A percentile compares a stretch with the other conserved stretches of the same genome.
phyloP scores from a whole-genome alignment of 2,113 vertebrate species.

The Hydrochoerus hydrochaeris region DNA sequence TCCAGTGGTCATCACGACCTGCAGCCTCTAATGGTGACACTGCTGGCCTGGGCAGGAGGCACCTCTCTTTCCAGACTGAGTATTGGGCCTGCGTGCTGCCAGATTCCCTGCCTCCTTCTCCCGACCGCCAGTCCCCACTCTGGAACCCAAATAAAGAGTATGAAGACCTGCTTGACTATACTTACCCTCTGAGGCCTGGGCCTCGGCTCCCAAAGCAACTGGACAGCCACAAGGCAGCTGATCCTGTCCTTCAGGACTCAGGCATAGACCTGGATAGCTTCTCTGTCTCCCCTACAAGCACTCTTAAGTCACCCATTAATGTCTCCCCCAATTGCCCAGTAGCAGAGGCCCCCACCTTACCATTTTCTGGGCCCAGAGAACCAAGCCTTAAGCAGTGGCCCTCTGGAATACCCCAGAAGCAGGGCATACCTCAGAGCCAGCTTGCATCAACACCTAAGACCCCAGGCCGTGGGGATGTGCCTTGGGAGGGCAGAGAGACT shows the following conservation, averaged over 20 bases:
- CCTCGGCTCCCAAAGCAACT: slow-evolving; percentile 76
- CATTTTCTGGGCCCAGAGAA: slow-evolving; percentile 29
- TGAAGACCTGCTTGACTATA: slow-evolving; percentile 93
- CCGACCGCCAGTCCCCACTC: slow-evolving; percentile 87
- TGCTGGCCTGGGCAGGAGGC: background rate
- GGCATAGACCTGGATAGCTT: slow-evolving; percentile 92
- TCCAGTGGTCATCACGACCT: slow-evolving; percentile 53
- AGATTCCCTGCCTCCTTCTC: slow-evolving; percentile 86
- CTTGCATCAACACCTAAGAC: slow-evolving; percentile 68
- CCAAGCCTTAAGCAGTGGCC: slow-evolving; percentile 16
- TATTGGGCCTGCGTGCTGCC: slow-evolving; percentile 95
- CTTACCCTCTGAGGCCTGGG: slow-evolving; percentile 92
- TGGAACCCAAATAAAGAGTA: slow-evolving; percentile 95
- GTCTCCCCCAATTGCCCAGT: slow-evolving; percentile 51
- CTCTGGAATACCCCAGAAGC: slow-evolving; percentile 64
- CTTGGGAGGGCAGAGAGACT: slow-evolving; percentile 67
- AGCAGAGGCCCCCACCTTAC: slow-evolving; percentile 15
- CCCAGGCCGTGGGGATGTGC: slow-evolving; percentile 47
- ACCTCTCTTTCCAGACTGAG: slow-evolving; percentile 87
- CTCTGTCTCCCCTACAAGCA: slow-evolving; percentile 85
- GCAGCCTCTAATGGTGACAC: background rate
- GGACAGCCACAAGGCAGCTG: slow-evolving; percentile 58
- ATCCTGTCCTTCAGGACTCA: slow-evolving; percentile 90
- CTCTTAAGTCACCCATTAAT: slow-evolving; percentile 71
- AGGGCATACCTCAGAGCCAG: slow-evolving; percentile 23